Conservation (phyloP, 2,113 vertebrate genomes). For the Larimichthys crocea region DNA sequence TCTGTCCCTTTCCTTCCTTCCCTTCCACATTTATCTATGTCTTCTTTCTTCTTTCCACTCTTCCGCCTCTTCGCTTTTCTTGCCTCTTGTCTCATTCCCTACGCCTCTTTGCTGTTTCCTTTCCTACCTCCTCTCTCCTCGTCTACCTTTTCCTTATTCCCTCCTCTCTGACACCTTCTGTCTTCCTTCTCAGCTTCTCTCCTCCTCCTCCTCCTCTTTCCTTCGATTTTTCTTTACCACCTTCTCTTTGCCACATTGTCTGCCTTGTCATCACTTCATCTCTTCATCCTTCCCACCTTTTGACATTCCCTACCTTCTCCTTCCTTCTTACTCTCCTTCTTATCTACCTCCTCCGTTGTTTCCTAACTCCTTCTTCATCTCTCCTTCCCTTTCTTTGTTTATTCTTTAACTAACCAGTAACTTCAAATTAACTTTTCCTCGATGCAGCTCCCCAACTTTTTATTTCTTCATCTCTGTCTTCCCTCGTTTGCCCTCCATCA, state of each 20-base stretch:
- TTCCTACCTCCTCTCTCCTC: neutral
- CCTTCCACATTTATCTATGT: neutral
- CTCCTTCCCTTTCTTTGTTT: neutral
- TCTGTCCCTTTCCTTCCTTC: neutral
- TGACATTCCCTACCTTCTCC: neutral
- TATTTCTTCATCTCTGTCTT: neutral
- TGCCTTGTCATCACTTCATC: too few relatives aligned
- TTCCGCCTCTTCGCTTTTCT: neutral
- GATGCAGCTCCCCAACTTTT: neutral
- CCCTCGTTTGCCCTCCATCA: neutral
- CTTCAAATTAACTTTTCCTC: neutral
- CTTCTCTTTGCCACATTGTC: too few relatives aligned
- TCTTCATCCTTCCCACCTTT: neutral
- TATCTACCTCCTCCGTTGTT: neutral
- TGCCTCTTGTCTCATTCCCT: neutral
- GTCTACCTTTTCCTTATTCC: neutral
- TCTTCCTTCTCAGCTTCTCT: neutral
- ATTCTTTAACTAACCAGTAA: neutral
- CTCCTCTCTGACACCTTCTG: neutral
- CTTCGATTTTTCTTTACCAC: neutral
- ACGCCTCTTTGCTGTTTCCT: too few relatives aligned
- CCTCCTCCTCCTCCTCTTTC: neutral
- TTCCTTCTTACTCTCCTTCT: too few relatives aligned
- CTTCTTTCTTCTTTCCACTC: neutral
- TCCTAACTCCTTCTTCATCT: neutral